Evolutionary conservation across 2,113 vertebrate species (phyloP), one percentile per base, ranked within the genome.

Genomic region (Elephantulus edwardii): DNA sequence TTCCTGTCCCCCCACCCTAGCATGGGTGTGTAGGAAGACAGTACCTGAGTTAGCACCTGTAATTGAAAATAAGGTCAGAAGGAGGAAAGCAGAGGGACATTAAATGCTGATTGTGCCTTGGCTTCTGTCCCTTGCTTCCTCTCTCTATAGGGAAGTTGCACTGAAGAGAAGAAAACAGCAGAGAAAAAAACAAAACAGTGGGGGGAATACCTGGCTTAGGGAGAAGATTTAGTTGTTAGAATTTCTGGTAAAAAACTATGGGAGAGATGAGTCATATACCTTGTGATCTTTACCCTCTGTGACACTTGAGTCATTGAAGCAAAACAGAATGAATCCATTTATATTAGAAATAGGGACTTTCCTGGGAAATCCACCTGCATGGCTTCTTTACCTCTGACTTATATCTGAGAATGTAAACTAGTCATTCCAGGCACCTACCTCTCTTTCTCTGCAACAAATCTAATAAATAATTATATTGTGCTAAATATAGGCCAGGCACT

Each of bases 211-310:
- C 71, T 30, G 44, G 7, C 44, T 48, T 8, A 74, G 44, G 71
- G 60, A 46, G 35, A 6, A 16, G 30, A 52, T 84, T 94, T 81
- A 75, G 86, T 50, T 38, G 38, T 82, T 71, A 89, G 76, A 75
- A 9, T 75, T 86, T 86, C 74, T 58, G 30, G 24, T 38, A 19
- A 81, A 30, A 58, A 79, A 79, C 17, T 24, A 38, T 24, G 11
- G 33, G 74, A 26, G 16, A 35, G 5, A 58, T 83, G 74, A 93
- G 17, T 87, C 87, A 84, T 48, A 16, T 42, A 60, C 81, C 81
- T 72, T 70, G 78, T 5, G 50, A 66, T 60, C 40, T 94, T 88
- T 58, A 24, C 1, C 26, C 46, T 83, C 40, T 70, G n/a, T 70
- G 48, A 50, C 50, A 74, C 40, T 46, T 89, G 81, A 84, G 74